Conservation (phyloP, 2,888 invertebrate species). For the Tetanocera ferruginea region DNA sequence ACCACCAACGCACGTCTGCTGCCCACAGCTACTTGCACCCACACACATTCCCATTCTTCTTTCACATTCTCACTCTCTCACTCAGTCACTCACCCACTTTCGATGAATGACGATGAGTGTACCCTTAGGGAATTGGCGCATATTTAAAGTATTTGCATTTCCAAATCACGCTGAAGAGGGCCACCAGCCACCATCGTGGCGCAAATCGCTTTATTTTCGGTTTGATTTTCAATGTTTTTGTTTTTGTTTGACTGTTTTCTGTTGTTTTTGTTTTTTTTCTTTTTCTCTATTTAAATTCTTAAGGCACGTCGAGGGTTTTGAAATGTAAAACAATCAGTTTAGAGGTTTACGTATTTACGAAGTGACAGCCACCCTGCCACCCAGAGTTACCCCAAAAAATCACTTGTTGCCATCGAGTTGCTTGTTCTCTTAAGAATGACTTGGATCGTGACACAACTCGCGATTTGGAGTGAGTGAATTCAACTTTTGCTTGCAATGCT, state of each 20-base stretch:
- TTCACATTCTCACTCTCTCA: not conserved
- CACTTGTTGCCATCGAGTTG: too few relatives aligned
- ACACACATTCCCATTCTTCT: not conserved
- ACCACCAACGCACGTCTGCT: not conserved
- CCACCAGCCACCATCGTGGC: not conserved
- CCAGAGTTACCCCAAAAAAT: not conserved
- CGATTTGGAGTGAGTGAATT: too few relatives aligned
- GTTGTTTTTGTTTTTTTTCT: not conserved
- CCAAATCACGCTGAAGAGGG: constrained; percentile 7
- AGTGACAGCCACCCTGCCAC: not conserved
- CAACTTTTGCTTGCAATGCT: too few relatives aligned
- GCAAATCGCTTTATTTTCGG: constrained; percentile 18
- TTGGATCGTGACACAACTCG: too few relatives aligned
- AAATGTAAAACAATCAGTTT: constrained; percentile 51
- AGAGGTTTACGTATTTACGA: constrained; percentile 42
- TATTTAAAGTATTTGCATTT: constrained; percentile 23
- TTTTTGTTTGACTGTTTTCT: not conserved
- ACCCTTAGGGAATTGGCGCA: constrained; percentile 13
- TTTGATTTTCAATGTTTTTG: constrained; percentile 16
- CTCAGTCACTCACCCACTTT: not conserved
- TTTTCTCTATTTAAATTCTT: constrained; percentile 8
- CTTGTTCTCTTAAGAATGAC: too few relatives aligned
- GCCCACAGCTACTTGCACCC: not conserved
- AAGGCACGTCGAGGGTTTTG: constrained; percentile 1
- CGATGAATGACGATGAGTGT: not conserved